Base-by-base conservation (phyloP, 1,140 invertebrate genomes). In the Ceratina australensis region DNA sequence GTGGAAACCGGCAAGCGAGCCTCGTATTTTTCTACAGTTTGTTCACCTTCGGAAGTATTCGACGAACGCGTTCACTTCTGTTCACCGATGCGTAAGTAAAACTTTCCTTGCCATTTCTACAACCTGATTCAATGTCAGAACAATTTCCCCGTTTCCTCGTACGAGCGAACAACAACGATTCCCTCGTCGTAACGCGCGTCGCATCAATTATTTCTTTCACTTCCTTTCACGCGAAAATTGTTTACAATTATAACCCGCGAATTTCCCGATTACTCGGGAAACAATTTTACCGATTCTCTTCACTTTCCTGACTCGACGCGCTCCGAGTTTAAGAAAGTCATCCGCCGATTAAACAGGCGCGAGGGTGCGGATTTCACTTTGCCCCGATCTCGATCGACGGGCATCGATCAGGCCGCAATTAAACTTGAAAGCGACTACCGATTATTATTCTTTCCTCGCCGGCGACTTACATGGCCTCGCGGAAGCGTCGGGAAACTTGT, bases 351-450 rank as follows among this genome's bases (percentile, higher is more conserved):
- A n/a, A n/a, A n/a, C n/a, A n/a, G 28, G 28, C 13, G 3, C n/a
- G 15, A 15, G 12, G 10, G 54, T 33, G 3, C 15, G 33, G 67
- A 71, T 71, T 71, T 71, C 67, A 71, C 67, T 47, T 71, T 56
- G 67, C 22, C 5, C n/a, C 0, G 20, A 24, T 28, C n/a, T 20
- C 26, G 66, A 69, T 56, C 33, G 56, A 56, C 22, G 42, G 54
- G 12, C 15, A 69, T 69, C 54, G 7, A 71, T 71, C 67, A 57
- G n/a, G 8, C 18, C 15, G 50, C 65, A 54, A 67, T 67, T 56
- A 68, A 33, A 22, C 33, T 13, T 20, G 7, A 22, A 47, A 3
- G 0, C 16, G 54, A 12, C 24, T 18, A 22, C 28, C 2, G 33
- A 42, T 71, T 57, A 24, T 24, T 22, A 59, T 71, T 71, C 33